Evolutionary conservation across 2,888 invertebrate genomes (phyloP).

Genomic region (Sepiola atlantica): DNA sequence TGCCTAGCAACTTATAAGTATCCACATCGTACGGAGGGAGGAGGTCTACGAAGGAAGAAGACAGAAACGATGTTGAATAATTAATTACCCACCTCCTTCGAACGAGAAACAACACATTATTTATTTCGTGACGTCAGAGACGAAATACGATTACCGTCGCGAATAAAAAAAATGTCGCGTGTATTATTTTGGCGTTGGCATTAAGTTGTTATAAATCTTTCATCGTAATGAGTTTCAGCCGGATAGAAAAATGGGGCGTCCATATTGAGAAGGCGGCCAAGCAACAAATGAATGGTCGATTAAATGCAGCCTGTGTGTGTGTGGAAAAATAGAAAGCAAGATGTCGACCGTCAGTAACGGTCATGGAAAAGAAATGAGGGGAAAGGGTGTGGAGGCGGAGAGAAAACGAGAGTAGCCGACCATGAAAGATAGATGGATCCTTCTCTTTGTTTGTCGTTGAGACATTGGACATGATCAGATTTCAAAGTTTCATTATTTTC

Average conservation of each 20-base stretch:
- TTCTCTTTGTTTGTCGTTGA: too few relatives aligned
- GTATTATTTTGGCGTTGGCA: background rate
- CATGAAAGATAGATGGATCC: background rate
- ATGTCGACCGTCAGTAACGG: too few relatives aligned
- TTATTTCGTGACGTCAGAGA: slow-evolving; percentile 6
- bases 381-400: too few relatives aligned
- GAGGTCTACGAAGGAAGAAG: background rate
- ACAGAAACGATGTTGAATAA: background rate
- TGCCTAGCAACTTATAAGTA: background rate
- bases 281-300: slow-evolving; percentile 13
- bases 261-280: background rate
- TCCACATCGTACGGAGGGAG: background rate
- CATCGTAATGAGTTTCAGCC: background rate
- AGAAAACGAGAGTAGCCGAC: background rate
- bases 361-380: too few relatives aligned
- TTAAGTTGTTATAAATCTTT: slow-evolving; percentile 22
- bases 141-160: background rate
- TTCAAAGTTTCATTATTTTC: too few relatives aligned
- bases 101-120: background rate
- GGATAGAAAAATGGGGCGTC: background rate
- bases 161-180: background rate
- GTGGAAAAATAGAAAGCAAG: too few relatives aligned
- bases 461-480: too few relatives aligned
- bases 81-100: background rate
- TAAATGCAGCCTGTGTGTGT: background rate